Percentiles rank a stretch among this genome's conserved stretches.
These are phyloP conservation scores for Sminthurides bifidus DNA, from an alignment of 1,140 invertebrate genomes.

Conservation along the genomic window DNA sequence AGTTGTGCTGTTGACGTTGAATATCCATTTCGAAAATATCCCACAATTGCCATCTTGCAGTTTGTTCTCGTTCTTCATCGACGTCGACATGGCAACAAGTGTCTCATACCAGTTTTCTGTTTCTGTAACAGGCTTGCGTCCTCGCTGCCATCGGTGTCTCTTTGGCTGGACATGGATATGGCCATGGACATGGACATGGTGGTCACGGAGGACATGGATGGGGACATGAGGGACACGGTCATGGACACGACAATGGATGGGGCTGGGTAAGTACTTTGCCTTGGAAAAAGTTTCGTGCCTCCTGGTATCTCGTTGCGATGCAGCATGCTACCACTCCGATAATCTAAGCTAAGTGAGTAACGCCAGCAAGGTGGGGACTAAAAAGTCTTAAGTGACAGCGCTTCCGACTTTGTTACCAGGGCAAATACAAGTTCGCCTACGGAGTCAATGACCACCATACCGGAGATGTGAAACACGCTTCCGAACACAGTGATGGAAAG, in stretches of 20 bases:
- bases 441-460: conserved; percentile 20
- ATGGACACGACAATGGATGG: neutral
- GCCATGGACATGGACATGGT: neutral
- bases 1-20: no score
- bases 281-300: neutral
- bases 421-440: conserved; percentile 13
- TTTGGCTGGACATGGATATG: no score
- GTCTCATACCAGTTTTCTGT: neutral
- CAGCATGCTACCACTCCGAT: neutral
- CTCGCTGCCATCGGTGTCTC: neutral
- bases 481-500: conserved; percentile 16
- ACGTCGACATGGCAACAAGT: neutral
- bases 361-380: neutral
- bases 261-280: neutral
- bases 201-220: conserved; percentile 2
- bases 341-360: neutral
- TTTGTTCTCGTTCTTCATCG: neutral
- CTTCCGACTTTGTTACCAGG: neutral
- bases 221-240: neutral
- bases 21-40: no score
- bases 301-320: neutral
- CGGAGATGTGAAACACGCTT: conserved; percentile 9
- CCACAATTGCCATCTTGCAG: no score
- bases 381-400: neutral
- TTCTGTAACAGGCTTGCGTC: neutral